Evolutionary conservation across 2,113 vertebrate genomes (phyloP).

Genomic region (Turnix velox): DNA sequence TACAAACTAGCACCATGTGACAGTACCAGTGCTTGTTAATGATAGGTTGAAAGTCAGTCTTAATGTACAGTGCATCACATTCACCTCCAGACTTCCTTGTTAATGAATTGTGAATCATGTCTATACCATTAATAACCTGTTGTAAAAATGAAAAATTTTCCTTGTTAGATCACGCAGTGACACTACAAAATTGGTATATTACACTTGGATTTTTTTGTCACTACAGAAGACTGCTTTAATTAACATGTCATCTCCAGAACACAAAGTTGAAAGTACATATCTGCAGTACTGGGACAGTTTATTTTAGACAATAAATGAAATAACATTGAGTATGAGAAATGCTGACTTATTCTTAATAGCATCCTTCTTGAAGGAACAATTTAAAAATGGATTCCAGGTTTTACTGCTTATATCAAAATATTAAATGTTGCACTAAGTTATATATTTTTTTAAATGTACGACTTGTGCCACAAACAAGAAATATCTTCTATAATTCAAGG

Average conservation of each 20-base stretch:
- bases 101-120: background rate
- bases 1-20: background rate
- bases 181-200: background rate
- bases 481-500: background rate
- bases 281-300: background rate
- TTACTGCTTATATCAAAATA: background rate
- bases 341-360: background rate
- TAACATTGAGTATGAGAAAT: background rate
- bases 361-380: background rate
- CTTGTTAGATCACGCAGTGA: background rate
- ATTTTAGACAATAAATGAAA: background rate
- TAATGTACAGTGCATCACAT: background rate
- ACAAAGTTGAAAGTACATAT: background rate
- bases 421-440: background rate
- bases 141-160: background rate
- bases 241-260: background rate
- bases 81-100: background rate
- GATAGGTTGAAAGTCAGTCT: background rate
- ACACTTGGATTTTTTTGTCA: constrained; percentile 5
- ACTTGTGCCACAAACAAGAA: background rate
- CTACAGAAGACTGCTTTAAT: constrained; percentile 16
- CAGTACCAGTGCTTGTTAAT: background rate
- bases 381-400: background rate
- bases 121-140: background rate
- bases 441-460: background rate